Conservation (phyloP, 2,797 vertebrate genomes). For the Kryptopterus vitreolus region DNA sequence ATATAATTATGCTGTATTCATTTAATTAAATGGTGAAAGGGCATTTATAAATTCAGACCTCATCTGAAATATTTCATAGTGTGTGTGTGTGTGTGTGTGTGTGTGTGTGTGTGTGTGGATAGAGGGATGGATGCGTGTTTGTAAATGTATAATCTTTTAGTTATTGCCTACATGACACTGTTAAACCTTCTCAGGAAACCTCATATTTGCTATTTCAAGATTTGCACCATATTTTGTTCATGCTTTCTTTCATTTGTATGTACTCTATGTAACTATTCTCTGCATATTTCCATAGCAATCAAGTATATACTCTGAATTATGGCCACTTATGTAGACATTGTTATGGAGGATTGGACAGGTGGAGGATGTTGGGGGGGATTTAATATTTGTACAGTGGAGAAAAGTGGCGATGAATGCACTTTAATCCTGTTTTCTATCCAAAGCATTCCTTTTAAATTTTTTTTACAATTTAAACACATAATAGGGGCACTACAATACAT, state of each 20-base stretch:
- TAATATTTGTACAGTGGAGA: constrained; percentile 1
- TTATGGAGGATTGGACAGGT: neutral
- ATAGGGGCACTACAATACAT: neutral
- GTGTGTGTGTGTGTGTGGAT: constrained; percentile 7
- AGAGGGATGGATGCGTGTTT: neutral
- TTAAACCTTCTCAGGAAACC: constrained; percentile 38
- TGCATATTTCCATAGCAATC: neutral
- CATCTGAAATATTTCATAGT: constrained; percentile 27
- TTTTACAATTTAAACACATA: neutral
- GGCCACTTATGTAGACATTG: neutral
- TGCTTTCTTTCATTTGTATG: neutral
- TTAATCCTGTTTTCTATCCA: constrained; percentile 6
- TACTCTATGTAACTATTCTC: constrained; percentile 18
- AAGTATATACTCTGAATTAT: neutral
- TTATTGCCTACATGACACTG: constrained; percentile 30
- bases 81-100: constrained; percentile 24
- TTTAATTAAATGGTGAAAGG: constrained; percentile 22
- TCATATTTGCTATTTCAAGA: constrained; percentile 19
- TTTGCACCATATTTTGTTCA: constrained; percentile 5
- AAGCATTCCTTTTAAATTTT: constrained; percentile 1
- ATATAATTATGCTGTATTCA: constrained; percentile 13
- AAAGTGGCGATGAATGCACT: neutral
- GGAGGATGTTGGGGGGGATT: too few species aligned
- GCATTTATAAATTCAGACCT: constrained; percentile 19
- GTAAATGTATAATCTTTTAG: constrained; percentile 24